Percentiles rank a stretch among this genome's conserved stretches.
These are phyloP conservation scores for Eubasilissa splendida DNA, from an alignment of 2,888 invertebrate genomes.

Conservation along the genomic window DNA sequence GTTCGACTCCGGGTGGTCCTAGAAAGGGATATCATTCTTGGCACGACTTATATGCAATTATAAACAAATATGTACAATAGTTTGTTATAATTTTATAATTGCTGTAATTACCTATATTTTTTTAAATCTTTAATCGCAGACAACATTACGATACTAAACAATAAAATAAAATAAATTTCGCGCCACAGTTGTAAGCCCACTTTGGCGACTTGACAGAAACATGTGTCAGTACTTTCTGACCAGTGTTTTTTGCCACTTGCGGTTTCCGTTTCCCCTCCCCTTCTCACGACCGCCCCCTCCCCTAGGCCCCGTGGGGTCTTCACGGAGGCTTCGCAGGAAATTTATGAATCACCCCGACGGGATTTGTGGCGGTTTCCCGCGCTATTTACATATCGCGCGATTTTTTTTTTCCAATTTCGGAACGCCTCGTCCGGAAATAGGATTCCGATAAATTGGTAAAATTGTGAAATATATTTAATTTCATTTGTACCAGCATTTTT, in stretches of 20 bases:
- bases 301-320: neutral
- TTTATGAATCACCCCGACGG: constrained; percentile 44
- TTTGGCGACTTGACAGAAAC: constrained; percentile 34
- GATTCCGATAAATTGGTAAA: neutral
- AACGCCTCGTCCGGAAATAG: neutral
- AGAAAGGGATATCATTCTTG: too few species aligned
- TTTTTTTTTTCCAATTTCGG: constrained; percentile 24
- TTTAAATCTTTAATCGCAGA: too few species aligned
- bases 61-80: neutral
- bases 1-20: too few species aligned
- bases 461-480: neutral
- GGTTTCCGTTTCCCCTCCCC: constrained; percentile 50
- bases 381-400: constrained; percentile 46
- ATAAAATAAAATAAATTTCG: neutral
- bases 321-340: constrained; percentile 27
- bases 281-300: neutral
- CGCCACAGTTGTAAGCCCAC: constrained; percentile 27
- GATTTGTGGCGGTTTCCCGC: constrained; percentile 55
- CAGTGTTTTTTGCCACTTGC: constrained; percentile 57
- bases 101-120: too few species aligned
- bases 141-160: neutral
- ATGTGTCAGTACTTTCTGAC: constrained; percentile 51
- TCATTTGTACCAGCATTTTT: too few species aligned
- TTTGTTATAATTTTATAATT: neutral
- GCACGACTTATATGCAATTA: too few species aligned